Conservation (phyloP, 2,888 invertebrate genomes). For the Cephalotes varians region DNA sequence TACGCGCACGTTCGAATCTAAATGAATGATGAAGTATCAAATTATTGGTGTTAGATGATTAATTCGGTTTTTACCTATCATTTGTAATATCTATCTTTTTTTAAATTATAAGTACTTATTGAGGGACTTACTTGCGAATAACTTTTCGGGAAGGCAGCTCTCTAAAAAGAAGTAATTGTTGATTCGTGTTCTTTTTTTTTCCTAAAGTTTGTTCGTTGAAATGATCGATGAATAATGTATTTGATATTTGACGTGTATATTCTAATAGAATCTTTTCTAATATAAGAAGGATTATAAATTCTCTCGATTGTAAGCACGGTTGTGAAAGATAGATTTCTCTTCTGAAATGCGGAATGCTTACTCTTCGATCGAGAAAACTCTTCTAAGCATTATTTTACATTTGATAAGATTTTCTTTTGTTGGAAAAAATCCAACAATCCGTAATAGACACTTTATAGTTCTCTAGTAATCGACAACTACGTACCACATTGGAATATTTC, state of each 20-base stretch:
- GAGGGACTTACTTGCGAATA: constrained; percentile 22
- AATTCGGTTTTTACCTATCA: constrained; percentile 18
- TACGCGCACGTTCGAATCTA: not conserved
- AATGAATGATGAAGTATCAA: not conserved
- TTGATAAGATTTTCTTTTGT: constrained; percentile 17
- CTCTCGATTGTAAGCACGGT: not conserved
- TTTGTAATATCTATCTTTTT: constrained; percentile 24
- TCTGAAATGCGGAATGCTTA: not conserved
- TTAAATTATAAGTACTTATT: constrained; percentile 22
- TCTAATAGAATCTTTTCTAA: not conserved
- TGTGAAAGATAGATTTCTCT: not conserved
- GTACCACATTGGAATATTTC: not conserved
- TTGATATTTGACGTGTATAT: constrained; percentile 33
- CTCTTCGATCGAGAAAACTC: not conserved
- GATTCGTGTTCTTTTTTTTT: constrained; percentile 13
- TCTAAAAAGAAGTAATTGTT: constrained; percentile 47
- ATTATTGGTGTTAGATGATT: constrained; percentile 20
- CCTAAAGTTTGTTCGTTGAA: not conserved
- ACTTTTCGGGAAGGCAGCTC: constrained; percentile 46
- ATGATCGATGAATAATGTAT: constrained; percentile 9
- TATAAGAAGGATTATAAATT: constrained; percentile 2
- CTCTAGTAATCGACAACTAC: not conserved
- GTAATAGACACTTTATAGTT: not conserved
- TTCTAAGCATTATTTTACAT: not conserved
- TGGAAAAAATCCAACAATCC: not conserved